phyloP scores from a whole-genome alignment of 2,797 vertebrate species.

The Eremophila alpestris region DNA sequence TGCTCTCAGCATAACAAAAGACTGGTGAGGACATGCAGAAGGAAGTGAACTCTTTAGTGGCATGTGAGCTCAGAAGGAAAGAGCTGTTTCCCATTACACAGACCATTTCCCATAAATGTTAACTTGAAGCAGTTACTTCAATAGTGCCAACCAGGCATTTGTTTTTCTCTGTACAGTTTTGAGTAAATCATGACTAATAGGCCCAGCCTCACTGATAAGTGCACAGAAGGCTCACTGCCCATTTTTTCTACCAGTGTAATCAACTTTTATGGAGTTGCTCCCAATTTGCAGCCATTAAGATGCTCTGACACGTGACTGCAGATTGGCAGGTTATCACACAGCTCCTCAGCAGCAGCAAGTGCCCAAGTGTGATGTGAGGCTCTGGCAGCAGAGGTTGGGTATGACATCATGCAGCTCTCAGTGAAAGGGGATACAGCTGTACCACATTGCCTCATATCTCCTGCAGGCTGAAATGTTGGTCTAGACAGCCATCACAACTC shows the following conservation, averaged over 20 bases:
- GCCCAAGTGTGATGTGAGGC: background rate
- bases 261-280: constrained; percentile 23
- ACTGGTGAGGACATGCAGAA: background rate
- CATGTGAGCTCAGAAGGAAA: background rate
- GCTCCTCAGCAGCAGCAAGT: background rate
- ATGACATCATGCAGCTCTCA: background rate
- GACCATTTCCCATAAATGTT: constrained; percentile 21
- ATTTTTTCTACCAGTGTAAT: background rate
- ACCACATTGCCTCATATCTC: background rate
- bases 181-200: background rate
- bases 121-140: background rate
- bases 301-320: background rate
- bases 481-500: background rate
- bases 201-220: background rate
- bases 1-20: background rate
- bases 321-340: background rate
- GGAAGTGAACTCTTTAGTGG: background rate
- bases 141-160: background rate
- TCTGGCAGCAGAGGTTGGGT: background rate
- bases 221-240: background rate
- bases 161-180: background rate
- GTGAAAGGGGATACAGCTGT: background rate
- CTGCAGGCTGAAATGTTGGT: background rate
- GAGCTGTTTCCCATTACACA: constrained; percentile 17
- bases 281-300: background rate